Conservation (phyloP, 2,888 invertebrate species). For the Tetragnatha montana region DNA sequence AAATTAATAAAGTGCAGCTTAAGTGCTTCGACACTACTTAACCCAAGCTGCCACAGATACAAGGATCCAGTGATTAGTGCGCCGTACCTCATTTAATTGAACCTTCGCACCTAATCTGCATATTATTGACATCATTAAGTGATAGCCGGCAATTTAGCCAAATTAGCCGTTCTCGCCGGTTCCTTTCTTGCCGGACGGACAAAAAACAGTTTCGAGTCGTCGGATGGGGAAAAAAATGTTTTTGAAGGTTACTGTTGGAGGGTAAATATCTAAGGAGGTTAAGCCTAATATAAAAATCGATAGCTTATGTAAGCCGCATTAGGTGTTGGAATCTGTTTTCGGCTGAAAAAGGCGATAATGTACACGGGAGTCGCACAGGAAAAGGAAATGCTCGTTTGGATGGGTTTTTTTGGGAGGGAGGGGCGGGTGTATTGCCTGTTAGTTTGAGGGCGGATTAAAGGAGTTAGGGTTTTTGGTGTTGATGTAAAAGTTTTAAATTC, state of each 20-base stretch:
- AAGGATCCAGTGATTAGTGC: slow-evolving; percentile 39
- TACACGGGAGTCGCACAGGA: not conserved
- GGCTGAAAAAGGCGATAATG: not conserved
- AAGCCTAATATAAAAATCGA: slow-evolving; percentile 62
- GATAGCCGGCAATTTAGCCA: slow-evolving; percentile 45
- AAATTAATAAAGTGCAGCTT: slow-evolving; percentile 42
- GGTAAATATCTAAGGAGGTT: slow-evolving; percentile 24
- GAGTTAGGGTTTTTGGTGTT: too few species aligned
- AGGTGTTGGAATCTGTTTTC: not conserved
- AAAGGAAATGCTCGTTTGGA: not conserved
- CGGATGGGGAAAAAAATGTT: not conserved
- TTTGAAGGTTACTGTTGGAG: not conserved
- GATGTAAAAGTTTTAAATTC: too few species aligned
- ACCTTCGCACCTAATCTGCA: slow-evolving; percentile 54
- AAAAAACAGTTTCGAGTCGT: not conserved
- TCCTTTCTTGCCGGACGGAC: not conserved
- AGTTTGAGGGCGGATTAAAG: too few species aligned
- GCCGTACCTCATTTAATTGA: slow-evolving; percentile 52
- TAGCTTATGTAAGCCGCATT: slow-evolving; percentile 15
- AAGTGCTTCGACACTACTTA: slow-evolving; percentile 49
- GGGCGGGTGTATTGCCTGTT: too few species aligned
- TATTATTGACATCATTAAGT: slow-evolving; percentile 64
- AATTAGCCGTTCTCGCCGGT: slow-evolving; percentile 31
- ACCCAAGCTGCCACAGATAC: slow-evolving; percentile 17
- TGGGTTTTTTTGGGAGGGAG: not conserved